Evolutionary conservation across 2,797 vertebrate genomes (phyloP), one percentile per base, ranked within the genome.

Genomic region (Anabacerthia variegaticeps): DNA sequence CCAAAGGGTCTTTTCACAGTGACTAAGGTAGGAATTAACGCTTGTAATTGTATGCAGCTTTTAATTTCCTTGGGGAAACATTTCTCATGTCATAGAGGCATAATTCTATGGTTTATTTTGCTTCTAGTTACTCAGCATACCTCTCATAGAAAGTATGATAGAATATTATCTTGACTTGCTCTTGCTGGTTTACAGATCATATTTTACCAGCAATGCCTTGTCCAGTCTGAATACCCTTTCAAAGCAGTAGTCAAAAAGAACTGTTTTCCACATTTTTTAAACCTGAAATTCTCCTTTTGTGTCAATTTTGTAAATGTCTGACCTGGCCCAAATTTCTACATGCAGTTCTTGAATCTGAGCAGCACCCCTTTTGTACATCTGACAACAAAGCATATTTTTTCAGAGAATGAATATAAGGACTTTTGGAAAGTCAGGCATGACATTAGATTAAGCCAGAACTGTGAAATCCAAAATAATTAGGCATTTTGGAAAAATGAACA

Each of bases 11-110:
- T 83, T 87, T 39, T 52, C 51, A 37, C 14, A 32, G 30, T 26
- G 14, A 48, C 62, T 79, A 43, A 73, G 46, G 73, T 41, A 19
- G n/a, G 11, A 8, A 59, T 61, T 86, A 89, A 49, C 0, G 1
- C 34, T 84, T 66, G 34, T 8, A 39, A 67, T 79, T 88, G 59
- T 56, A 30, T 59, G 32, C 66, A 76, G 67, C 14, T 73, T 93
- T 94, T 84, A 15, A 88, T 94, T 91, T 96, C 71, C 85, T 88
- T 69, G 20, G 34, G 63, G 69, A 18, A 76, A 84, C 30, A 81
- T 63, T 91, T 92, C 41, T 90, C 28, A 30, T 56, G 66, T 44
- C 67, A 43, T 28, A 61, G 41, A 78, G 51, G 46, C 82, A 69
- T 26, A 85, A 72, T 78, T 71, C 44, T 37, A 14, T 18, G 20